Base-by-base conservation (phyloP, 2,113 vertebrate species). In the Dicentrarchus labrax region DNA sequence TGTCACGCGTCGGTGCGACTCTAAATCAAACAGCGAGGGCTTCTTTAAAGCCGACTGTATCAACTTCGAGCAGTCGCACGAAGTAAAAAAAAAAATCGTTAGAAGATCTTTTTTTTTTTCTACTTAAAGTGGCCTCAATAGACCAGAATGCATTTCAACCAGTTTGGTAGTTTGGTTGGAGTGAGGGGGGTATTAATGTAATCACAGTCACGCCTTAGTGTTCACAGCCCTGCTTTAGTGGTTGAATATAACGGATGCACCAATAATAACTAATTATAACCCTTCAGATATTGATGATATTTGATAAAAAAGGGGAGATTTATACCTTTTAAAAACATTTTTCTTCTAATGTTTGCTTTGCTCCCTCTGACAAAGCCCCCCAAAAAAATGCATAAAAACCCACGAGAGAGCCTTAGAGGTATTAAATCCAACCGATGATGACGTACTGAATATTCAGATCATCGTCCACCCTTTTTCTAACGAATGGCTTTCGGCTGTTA, bases 111-210 rank as follows among this genome's bases (percentile, higher is more conserved):
- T 30, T 30, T n/a, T 5, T 41, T 17, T 19, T 69, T 19, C 22
- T 54, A 48, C 45, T 2, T 21, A 4, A 38, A 80, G 88, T 53
- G 62, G 74, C 76, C 61, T 76, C 68, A 16, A n/a, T 19, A 50
- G 53, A 72, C 77, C 76, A 75, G 76, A 72, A 71, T 67, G 67
- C 76, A 78, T 1, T 45, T 43, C 68, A 60, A 8, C 70, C 81
- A 57, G 43, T 61, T 1, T 10, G 19, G 50, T 69, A 72, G 53
- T 70, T 48, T 61, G 61, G 59, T 60, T 72, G 0, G 57, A 67
- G 56, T 50, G n/a, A 2, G 0, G 62, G 62, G 30, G n/a, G 17
- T 51, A 2, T 45, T 41, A 8, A 61, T 71, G 51, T n/a, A 50
- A 53, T 45, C 24, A 51, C 59, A 12, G 24, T 39, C 38, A 41